Percentiles rank a stretch among this genome's conserved stretches.
Evolutionary conservation across 2,113 vertebrate genomes (phyloP).

Genomic region (Cyphomyrus plagiostoma): DNA sequence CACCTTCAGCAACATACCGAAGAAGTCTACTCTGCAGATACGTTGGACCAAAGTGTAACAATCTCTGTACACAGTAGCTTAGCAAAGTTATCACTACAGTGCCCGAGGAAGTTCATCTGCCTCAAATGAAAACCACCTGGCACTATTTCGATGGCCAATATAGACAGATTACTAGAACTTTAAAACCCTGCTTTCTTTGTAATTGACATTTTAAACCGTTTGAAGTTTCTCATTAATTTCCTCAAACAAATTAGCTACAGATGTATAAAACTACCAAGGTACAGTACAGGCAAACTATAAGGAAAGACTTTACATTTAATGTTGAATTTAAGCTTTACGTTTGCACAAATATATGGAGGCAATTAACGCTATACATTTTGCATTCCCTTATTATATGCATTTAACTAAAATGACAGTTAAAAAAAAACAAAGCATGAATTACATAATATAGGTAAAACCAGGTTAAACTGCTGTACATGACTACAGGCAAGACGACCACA

Average conservation of each 20-base stretch:
- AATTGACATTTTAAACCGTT: conserved; percentile 83
- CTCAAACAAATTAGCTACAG: conserved; percentile 75
- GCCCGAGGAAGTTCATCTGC: conserved; percentile 85
- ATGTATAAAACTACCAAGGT: conserved; percentile 63
- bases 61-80: conserved; percentile 71
- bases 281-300: conserved; percentile 61
- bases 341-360: not conserved
- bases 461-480: not conserved
- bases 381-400: not conserved
- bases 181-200: conserved; percentile 75
- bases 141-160: conserved; percentile 75
- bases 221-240: conserved; percentile 83
- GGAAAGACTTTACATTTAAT: not conserved
- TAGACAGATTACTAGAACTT: conserved; percentile 74
- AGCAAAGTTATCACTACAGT: conserved; percentile 72
- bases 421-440: not conserved
- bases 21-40: conserved; percentile 19
- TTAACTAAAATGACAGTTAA: not conserved
- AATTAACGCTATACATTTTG: not conserved
- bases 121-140: conserved; percentile 87
- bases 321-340: not conserved
- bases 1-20: not conserved
- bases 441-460: not conserved
- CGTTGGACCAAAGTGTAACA: conserved; percentile 53
- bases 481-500: not conserved